Evolutionary conservation across 1,140 invertebrate genomes (phyloP).

Genomic region (Zaprionus vittiger): DNA sequence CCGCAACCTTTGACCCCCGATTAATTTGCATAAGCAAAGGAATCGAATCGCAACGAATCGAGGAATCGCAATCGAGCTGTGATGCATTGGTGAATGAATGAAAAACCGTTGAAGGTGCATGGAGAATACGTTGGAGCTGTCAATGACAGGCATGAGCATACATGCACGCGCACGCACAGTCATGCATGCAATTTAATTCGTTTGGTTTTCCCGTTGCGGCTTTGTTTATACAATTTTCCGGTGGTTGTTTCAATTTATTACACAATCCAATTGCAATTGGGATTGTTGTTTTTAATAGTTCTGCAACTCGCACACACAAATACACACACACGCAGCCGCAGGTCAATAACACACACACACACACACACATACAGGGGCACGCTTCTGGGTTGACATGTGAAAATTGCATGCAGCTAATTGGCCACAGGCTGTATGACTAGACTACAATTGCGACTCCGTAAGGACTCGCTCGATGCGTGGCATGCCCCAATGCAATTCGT

Average conservation of each 20-base stretch:
- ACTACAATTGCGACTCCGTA: conserved; percentile 35
- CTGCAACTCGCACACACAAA: background rate
- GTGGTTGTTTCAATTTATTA: conserved; percentile 80
- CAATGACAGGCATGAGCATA: conserved; percentile 47
- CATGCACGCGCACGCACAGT: conserved; percentile 24
- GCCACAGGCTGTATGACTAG: conserved; percentile 45
- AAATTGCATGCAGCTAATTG: conserved; percentile 80
- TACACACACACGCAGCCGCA: conserved; percentile 22
- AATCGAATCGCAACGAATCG: background rate
- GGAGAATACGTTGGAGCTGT: conserved; percentile 47
- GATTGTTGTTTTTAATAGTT: conserved; percentile 55
- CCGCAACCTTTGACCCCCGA: background rate
- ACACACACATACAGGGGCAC: conserved; percentile 21
- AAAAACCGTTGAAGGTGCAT: conserved; percentile 27
- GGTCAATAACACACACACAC: conserved; percentile 43
- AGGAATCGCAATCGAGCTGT: background rate
- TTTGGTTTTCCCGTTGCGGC: conserved; percentile 67
- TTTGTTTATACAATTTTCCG: conserved; percentile 71
- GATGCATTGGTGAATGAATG: background rate
- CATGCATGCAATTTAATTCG: conserved; percentile 68
- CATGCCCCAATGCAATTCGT: conserved; percentile 30
- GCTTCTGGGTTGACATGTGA: conserved; percentile 65
- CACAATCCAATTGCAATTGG: conserved; percentile 48
- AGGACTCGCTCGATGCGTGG: conserved; percentile 23
- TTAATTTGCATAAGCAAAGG: background rate